Conservation (phyloP, 1,140 invertebrate genomes). For the Globodera rostochiensis region DNA sequence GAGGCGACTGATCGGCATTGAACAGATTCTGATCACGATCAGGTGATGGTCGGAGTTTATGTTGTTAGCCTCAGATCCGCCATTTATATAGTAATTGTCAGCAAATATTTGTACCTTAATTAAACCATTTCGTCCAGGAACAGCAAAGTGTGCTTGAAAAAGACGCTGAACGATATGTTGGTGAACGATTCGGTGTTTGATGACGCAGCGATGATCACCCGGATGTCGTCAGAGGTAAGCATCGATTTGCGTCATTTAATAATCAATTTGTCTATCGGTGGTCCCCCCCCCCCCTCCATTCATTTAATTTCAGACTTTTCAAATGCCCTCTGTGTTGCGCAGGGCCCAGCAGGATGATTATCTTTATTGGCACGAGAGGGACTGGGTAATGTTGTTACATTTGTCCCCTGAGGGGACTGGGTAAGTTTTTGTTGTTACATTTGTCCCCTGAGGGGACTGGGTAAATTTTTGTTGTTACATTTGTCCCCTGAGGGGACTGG, state of each 20-base stretch:
- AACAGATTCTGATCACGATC: constrained; percentile 39
- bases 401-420: constrained; percentile 34
- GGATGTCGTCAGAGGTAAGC: background rate
- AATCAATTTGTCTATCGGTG: constrained; percentile 8
- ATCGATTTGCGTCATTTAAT: background rate
- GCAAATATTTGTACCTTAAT: constrained; percentile 2
- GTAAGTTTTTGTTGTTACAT: constrained; percentile 10
- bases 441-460: constrained; percentile 46
- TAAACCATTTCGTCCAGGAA: constrained; percentile 40
- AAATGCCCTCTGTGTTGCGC: constrained; percentile 15
- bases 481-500: constrained; percentile 46
- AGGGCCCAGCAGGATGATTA: constrained; percentile 53
- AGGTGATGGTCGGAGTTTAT: constrained; percentile 13
- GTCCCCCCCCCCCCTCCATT: too few relatives aligned
- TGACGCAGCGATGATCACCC: background rate
- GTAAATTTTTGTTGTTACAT: constrained; percentile 10
- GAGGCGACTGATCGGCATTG: constrained; percentile 39
- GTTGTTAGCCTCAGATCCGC: too few relatives aligned
- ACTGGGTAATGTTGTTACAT: constrained; percentile 45
- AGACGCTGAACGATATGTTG: constrained; percentile 37
- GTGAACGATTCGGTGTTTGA: constrained; percentile 16
- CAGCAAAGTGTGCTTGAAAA: constrained; percentile 32
- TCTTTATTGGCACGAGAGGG: constrained; percentile 62
- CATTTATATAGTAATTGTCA: too few relatives aligned
- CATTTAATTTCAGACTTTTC: constrained; percentile 13